Conservation (phyloP, 2,888 invertebrate genomes). For the Lymantria dispar region DNA sequence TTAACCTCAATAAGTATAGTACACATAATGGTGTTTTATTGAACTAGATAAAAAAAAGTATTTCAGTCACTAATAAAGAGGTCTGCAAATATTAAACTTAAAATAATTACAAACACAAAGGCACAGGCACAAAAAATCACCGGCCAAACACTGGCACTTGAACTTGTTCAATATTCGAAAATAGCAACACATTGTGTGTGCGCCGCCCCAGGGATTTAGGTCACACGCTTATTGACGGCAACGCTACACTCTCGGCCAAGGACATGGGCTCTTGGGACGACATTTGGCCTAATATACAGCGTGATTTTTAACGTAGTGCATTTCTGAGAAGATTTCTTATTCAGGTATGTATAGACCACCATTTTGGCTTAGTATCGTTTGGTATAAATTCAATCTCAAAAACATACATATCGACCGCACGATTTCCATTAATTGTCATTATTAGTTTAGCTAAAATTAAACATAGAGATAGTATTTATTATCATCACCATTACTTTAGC, state of each 20-base stretch:
- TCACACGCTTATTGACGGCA: conserved; percentile 72
- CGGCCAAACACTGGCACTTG: conserved; percentile 46
- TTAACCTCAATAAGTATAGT: too few relatives aligned
- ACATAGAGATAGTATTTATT: too few relatives aligned
- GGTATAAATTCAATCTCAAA: too few relatives aligned
- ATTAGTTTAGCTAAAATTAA: too few relatives aligned
- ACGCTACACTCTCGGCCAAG: conserved; percentile 66
- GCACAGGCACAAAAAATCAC: conserved; percentile 11
- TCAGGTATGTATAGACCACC: too few relatives aligned
- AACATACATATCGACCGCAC: too few relatives aligned
- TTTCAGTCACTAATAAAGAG: not conserved
- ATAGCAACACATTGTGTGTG: conserved; percentile 51
- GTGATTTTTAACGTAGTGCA: not conserved
- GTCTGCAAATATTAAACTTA: conserved; percentile 1
- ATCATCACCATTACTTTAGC: too few relatives aligned
- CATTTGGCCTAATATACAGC: conserved; percentile 1
- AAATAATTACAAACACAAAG: conserved; percentile 5
- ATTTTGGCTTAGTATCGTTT: too few relatives aligned
- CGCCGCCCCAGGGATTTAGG: conserved; percentile 61
- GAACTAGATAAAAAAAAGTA: too few relatives aligned
- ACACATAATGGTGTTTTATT: too few relatives aligned
- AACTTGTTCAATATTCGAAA: conserved; percentile 67
- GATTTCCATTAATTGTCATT: too few relatives aligned
- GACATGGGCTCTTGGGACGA: conserved; percentile 42
- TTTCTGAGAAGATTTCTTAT: too few relatives aligned